Conservation (phyloP, 1,140 invertebrate genomes). For the Dendrolimus kikuchii region DNA sequence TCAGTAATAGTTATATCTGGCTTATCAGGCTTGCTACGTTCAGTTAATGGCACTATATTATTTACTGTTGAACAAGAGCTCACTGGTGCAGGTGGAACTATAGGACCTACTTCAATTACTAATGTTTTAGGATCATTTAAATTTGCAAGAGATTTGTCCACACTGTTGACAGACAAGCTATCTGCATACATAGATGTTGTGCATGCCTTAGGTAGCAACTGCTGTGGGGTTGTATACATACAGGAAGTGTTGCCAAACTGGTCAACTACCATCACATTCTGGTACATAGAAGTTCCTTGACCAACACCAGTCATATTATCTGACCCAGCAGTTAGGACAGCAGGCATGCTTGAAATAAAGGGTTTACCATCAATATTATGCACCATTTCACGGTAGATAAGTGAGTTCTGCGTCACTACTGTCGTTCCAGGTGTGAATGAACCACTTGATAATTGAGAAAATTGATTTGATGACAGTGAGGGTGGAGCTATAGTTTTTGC, state of each 20-base stretch:
- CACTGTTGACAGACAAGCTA: conserved; percentile 17
- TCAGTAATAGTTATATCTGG: conserved; percentile 18
- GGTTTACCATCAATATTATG: conserved; percentile 59
- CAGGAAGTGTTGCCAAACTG: conserved; percentile 58
- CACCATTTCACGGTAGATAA: conserved; percentile 64
- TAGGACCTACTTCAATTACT: conserved; percentile 56
- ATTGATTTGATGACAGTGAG: conserved; percentile 30
- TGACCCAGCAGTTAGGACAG: conserved; percentile 30
- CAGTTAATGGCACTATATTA: conserved; percentile 7
- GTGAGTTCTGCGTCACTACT: conserved; percentile 61
- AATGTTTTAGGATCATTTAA: conserved; percentile 49
- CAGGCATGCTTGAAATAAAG: conserved; percentile 51
- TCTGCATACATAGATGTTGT: conserved; percentile 35
- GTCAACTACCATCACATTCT: conserved; percentile 67
- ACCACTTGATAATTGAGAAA: conserved; percentile 38
- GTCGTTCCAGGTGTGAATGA: conserved; percentile 49
- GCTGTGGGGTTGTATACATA: conserved; percentile 51
- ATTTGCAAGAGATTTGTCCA: conserved; percentile 28
- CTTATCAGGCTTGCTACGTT: conserved; percentile 9
- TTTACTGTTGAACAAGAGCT: background rate
- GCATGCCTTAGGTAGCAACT: conserved; percentile 36
- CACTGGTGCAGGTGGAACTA: conserved; percentile 18
- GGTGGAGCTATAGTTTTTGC: conserved; percentile 29
- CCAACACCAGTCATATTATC: conserved; percentile 51
- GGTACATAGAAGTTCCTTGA: conserved; percentile 53